Base-by-base conservation (phyloP, 2,113 vertebrate genomes). In the Empidonax alnorum region DNA sequence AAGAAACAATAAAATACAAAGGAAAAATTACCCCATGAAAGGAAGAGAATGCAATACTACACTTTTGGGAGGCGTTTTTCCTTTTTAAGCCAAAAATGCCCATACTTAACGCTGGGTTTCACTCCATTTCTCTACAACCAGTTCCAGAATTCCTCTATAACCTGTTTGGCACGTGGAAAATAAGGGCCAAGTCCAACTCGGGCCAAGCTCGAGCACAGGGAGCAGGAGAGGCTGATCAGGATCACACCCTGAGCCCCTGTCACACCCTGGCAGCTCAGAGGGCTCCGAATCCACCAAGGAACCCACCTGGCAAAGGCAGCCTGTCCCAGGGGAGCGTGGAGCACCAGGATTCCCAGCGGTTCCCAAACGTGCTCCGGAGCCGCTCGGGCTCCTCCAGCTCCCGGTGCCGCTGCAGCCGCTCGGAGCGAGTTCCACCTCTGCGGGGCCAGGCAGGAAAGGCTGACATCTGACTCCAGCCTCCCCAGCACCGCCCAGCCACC, bases 321-420 rank as follows among this genome's bases (percentile, higher is more conserved):
- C 12, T 33, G 37, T 33, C 58, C 8, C 24, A 22, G 6, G 44
- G 39, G 3, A 3, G 18, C 0, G 6, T 0, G 8, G 16, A 53
- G 20, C n/a, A 22, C 20, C 28, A 31, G 39, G 1, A 3, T 27
- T 13, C 33, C n/a, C n/a, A 11, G 5, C 5, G 3, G 0, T 28
- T 23, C 44, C 75, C 5, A 0, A 24, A 25, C 0, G 14, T 1
- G 2, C 56, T 28, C 37, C 1, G 8, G 31, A 55, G 53, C n/a
- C 0, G 11, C 4, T 52, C 78, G 21, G 61, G 25, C 20, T 55
- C 33, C 39, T 2, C 8, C 5, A 61, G 17, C 55, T 79, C 28
- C 72, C 7, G 14, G 14, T 53, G 30, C 74, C 2, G 10, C 56
- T 12, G 1, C 24, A 39, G 52, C 8, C 5, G 0, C 17, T 2